phyloP scores from a whole-genome alignment of 2,113 vertebrate species.

The Rattus rattus region DNA sequence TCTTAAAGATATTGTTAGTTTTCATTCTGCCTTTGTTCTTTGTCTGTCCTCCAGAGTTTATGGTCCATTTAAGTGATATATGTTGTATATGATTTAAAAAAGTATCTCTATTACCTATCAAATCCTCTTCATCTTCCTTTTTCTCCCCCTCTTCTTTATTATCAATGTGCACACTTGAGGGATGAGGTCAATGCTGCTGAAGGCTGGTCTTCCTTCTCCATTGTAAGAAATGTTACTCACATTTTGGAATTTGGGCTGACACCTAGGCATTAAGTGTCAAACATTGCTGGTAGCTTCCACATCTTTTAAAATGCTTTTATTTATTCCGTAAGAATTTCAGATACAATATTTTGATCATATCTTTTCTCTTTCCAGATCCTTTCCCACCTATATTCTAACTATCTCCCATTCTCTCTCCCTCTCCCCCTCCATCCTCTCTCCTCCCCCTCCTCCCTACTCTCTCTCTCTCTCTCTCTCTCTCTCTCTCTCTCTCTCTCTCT shows the following conservation, averaged over 20 bases:
- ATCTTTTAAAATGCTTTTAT: not conserved
- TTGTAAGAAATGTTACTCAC: not conserved
- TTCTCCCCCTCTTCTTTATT: not conserved
- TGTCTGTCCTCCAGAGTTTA: not conserved
- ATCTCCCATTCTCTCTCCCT: not conserved
- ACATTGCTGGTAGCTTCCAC: not conserved
- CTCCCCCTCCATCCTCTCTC: not conserved
- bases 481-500: not conserved
- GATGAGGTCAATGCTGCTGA: not conserved
- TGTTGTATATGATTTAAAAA: not conserved
- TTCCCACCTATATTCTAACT: not conserved
- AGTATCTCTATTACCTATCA: not conserved
- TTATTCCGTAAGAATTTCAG: not conserved
- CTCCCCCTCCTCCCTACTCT: not conserved
- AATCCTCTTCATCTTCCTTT: not conserved
- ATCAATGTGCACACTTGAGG: not conserved
- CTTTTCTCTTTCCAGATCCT: not conserved
- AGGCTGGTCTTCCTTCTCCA: not conserved
- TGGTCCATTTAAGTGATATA: not conserved
- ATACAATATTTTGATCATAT: not conserved
- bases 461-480: not conserved
- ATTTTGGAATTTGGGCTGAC: not conserved
- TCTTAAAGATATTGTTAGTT: conserved; percentile 20
- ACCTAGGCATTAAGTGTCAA: not conserved
- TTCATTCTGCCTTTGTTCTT: not conserved